Evolutionary conservation across 2,888 invertebrate genomes (phyloP), one percentile per base, ranked within the genome.

Genomic region (Trachelus stipa): DNA sequence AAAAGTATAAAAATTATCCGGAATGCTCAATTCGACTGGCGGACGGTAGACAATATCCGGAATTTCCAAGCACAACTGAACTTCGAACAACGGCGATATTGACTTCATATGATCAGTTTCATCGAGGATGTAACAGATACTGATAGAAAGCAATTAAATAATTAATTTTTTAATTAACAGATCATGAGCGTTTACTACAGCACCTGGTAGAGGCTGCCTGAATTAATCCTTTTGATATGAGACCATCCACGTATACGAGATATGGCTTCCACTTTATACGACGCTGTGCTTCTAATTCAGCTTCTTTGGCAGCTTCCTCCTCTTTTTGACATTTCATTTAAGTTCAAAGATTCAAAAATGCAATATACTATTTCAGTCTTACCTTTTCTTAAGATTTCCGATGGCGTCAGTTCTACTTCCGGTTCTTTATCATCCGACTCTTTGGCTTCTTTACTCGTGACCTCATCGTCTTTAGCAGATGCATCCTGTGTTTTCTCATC

Each of bases 1-100:
- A 35, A 95, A 93, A 76, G 93, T 93, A 73, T 94, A 94, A 82
- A 98, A 95, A 12, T 96, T 95, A 71, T 93, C 94, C 0, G 93
- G 89, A 85, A 94, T 93, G 34, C 94, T 94, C 75, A 94, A 87
- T 80, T 96, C 95, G 86, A 97, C 92, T 0, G 96, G 94, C 0
- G 97, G 97, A 34, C 94, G 92, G 88, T 95, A 97, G 75, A 93
- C 93, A 80, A 98, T 95, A 77, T 95, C 93, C 40, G 95, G 95
- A 82, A 95, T 95, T 82, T 94, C 94, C 4, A 98, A 92, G 86
- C 96, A 95, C 85, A 97, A 93, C 74, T 94, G 91, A 2, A 97
- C 93, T 92, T 97, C 96, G 91, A 97, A 95, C 69, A 98, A 93
- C 0, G 98, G 96, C 11, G 93, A 89, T 30, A 92, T 88, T 35